Evolutionary conservation across 2,888 invertebrate genomes (phyloP), one percentile per base, ranked within the genome.

Genomic region (Melieria omissa): DNA sequence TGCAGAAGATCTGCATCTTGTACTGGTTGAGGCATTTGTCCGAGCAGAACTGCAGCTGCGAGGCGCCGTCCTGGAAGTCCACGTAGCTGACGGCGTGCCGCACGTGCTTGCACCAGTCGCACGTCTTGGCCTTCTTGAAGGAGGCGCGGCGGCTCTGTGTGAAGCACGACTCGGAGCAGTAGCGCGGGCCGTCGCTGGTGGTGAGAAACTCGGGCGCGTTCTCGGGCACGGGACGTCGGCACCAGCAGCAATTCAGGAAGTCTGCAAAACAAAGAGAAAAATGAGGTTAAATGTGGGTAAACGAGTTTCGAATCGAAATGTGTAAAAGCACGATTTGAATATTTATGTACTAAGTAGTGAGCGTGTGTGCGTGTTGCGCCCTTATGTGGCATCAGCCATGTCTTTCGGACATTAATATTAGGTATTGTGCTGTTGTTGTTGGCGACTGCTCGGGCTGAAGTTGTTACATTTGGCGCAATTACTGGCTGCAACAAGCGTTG

Each of bases 1-100:
- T 92, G 88, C 97, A 97, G 88, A 97, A 97, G 77, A 97, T 96
- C 86, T 96, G 95, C 96, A 97, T 97, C 89, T 97, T 97, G 89
- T 97, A 97, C 87, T 97, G 96, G 85, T 96, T 97, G 78, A 97
- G 89, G 83, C 97, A 97, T 89, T 96, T 96, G 86, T 96, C 95
- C 62, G 95, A 95, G 86, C 92, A 94, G 86, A 97, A 97, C 87
- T 97, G 96, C 61, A 97, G 89, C 82, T 96, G 96, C 41, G 94
- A 93, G 77, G 95, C 95, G 60, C 96, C 96, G 82, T 96, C 96
- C 90, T 95, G 91, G 80, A 96, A 95, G 87, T 96, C 96, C 16
- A 96, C 95, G 84, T 95, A 96, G 78, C 94, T 95, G 65, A 96
- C 94, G 0, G 96, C 95, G 82, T 95, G 95, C 45, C 96, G 89